Base-by-base conservation (phyloP, 2,113 vertebrate genomes). In the Probosciger aterrimus region DNA sequence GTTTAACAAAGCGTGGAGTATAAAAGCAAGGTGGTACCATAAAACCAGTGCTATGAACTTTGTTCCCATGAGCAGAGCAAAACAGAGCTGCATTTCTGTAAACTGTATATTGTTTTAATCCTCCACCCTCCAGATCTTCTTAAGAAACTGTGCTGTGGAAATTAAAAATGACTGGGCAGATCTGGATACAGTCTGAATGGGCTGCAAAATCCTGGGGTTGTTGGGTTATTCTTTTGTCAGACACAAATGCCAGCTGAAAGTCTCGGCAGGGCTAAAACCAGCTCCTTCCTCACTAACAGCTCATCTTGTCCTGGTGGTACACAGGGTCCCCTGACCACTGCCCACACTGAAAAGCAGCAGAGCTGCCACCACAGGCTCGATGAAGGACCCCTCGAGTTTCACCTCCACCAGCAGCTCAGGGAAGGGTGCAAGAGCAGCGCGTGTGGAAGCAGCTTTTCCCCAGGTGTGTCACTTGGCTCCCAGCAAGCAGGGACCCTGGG, bases 1-100 rank as follows among this genome's bases (percentile, higher is more conserved):
- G 92, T 93, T 95, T 93, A 92, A 95, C 88, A 92, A 95, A 95
- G 81, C 4, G 0, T 17, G 27, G 93, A 86, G 71, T 90, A 86
- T 65, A 92, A 87, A 94, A 92, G 78, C 78, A 92, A 96, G 93
- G 83, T 96, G 83, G 59, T 93, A 94, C 74, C 69, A 77, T 87
- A 92, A 96, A 95, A 85, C 35, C 55, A 82, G n/a, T 2, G 1
- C 62, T 67, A 85, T 0, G 0, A 91, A 96, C 90, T 93, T 92
- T 89, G 83, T 87, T 89, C 86, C 57, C 63, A 62, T 5, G 31
- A 91, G 83, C 68, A 78, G 55, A 81, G 52, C 35, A 91, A 92
- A 90, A 83, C 86, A 76, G 91, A 78, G 47, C 5, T 0, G 12
- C n/a, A 41, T 39, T 93, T 92, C 83, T 96, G 70, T 62, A 90